These are phyloP conservation scores for Neogobius melanostomus DNA, from an alignment of 2,113 vertebrate species.

Conservation along the genomic window DNA sequence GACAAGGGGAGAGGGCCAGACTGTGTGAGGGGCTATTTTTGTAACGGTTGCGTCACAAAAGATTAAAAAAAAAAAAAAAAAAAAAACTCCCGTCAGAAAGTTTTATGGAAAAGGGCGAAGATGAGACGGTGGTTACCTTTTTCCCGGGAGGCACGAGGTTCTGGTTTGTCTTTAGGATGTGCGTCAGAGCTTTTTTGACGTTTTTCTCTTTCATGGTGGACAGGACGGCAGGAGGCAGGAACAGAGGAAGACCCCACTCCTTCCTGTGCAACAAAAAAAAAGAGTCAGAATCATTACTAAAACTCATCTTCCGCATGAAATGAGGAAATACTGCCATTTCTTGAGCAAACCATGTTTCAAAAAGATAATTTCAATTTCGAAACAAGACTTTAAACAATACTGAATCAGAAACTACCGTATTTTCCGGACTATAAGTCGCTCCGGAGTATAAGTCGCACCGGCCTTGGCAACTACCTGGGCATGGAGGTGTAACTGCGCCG, in stretches of 20 bases:
- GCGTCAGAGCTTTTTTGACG: constrained; percentile 97
- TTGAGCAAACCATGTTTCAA: not conserved
- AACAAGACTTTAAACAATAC: not conserved
- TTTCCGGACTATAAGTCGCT: too few species aligned
- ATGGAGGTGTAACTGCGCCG: too few species aligned
- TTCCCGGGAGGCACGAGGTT: constrained; percentile 97
- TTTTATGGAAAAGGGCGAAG: constrained; percentile 55
- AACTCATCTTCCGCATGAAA: too few species aligned
- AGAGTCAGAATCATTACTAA: not conserved
- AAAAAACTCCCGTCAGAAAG: constrained; percentile 21
- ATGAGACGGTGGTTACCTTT: constrained; percentile 80
- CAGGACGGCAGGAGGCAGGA: constrained; percentile 92
- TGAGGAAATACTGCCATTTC: too few species aligned
- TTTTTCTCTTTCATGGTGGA: constrained; percentile 99
- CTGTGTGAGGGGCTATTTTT: constrained; percentile 50
- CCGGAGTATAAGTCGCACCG: too few species aligned
- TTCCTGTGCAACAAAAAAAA: constrained; percentile 77
- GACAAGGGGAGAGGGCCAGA: constrained; percentile 51
- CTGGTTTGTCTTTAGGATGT: constrained; percentile 99
- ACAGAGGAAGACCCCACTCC: constrained; percentile 95
- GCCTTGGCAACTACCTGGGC: too few species aligned
- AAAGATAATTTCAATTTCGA: not conserved
- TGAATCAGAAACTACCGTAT: too few species aligned
- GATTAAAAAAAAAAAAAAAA: not conserved
- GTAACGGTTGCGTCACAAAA: constrained; percentile 38